Evolutionary conservation across 23 tunicate species (phyloP).

Genomic region (Botrylloides violaceus): DNA sequence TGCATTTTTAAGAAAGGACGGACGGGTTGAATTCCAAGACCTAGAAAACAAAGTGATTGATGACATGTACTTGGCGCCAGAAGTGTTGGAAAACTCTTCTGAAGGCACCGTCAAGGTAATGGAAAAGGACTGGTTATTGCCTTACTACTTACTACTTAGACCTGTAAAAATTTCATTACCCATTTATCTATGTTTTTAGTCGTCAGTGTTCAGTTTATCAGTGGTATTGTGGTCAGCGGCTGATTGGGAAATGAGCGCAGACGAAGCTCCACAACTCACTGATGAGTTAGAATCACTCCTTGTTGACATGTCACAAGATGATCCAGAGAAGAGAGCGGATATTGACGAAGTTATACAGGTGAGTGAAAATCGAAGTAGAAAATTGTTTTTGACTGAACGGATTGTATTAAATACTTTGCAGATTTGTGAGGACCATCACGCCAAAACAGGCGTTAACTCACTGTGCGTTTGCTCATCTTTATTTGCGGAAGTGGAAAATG

Average conservation of each 20-base stretch:
- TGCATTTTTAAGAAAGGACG: constrained; percentile 53
- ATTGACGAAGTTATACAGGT: constrained; percentile 61
- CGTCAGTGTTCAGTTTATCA: constrained; percentile 62
- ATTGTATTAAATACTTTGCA: no score
- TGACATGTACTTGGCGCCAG: constrained; percentile 64
- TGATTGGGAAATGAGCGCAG: constrained; percentile 68
- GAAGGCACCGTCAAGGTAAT: constrained; percentile 3
- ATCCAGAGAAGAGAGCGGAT: constrained; percentile 40
- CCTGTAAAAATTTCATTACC: not conserved
- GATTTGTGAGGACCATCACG: constrained; percentile 68
- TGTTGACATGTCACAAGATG: constrained; percentile 68
- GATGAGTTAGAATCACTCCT: constrained; percentile 54
- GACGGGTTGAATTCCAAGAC: constrained; percentile 31
- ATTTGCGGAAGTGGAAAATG: constrained; percentile 63
- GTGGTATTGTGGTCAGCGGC: constrained; percentile 84
- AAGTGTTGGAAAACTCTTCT: constrained; percentile 11
- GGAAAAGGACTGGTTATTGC: not conserved
- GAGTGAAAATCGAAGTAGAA: not conserved
- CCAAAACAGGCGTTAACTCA: constrained; percentile 40
- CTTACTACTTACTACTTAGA: not conserved
- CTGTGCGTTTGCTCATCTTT: constrained; percentile 57
- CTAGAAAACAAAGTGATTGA: constrained; percentile 16
- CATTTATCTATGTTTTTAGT: constrained; percentile 11
- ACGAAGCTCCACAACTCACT: constrained; percentile 71
- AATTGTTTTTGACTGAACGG: no score